Conservation (phyloP, 2,797 vertebrate species). For the Garrulus glandarius region DNA sequence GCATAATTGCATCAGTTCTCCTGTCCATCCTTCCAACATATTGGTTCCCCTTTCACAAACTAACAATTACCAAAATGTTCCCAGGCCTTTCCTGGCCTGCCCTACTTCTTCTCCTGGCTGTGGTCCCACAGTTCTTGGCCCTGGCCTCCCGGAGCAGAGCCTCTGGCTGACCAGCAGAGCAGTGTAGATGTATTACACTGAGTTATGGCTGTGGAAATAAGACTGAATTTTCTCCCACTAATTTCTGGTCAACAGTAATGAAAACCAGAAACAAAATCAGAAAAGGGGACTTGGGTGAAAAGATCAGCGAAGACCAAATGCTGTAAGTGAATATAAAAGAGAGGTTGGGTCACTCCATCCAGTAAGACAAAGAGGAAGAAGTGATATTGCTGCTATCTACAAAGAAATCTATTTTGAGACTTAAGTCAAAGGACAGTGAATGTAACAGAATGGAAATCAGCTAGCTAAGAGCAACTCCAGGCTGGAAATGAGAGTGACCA, state of each 20-base stretch:
- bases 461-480: background rate
- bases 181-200: background rate
- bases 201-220: background rate
- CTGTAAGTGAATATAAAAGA: background rate
- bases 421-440: background rate
- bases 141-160: background rate
- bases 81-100: background rate
- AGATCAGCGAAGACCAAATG: background rate
- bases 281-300: background rate
- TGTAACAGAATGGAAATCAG: background rate
- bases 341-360: background rate
- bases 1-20: background rate
- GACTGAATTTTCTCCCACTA: background rate
- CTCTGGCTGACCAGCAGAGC: background rate
- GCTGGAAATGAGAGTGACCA: background rate
- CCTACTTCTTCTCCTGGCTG: constrained; percentile 8
- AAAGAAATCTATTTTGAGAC: background rate
- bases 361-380: background rate
- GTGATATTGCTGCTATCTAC: background rate
- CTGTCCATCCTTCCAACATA: background rate
- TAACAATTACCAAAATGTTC: constrained; percentile 1
- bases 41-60: background rate
- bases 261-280: background rate
- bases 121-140: background rate
- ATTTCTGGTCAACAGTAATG: background rate